phyloP scores from a whole-genome alignment of 1,140 invertebrate species.

The Agrilus planipennis region DNA sequence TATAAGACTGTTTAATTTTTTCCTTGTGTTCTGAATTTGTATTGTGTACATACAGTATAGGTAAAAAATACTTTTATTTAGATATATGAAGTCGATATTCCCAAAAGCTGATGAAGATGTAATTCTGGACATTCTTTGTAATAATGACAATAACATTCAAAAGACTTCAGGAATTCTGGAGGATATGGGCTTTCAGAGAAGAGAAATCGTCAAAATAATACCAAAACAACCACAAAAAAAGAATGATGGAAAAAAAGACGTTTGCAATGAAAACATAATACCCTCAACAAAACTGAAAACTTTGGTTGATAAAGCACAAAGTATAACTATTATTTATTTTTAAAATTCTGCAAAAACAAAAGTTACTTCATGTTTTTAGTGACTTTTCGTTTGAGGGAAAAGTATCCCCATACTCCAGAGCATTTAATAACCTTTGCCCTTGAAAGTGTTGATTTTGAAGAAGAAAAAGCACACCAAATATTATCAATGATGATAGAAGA shows the following conservation, averaged over 20 bases:
- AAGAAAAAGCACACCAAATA: slow-evolving; percentile 65
- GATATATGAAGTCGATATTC: slow-evolving; percentile 84
- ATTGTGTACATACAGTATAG: neutral
- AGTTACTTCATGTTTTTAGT: neutral
- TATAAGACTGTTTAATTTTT: too few species aligned
- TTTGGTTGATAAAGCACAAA: too few species aligned
- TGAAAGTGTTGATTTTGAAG: slow-evolving; percentile 74
- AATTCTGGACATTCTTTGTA: slow-evolving; percentile 68
- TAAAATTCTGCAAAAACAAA: neutral
- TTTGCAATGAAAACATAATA: too few species aligned
- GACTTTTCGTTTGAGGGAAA: too few species aligned
- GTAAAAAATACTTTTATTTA: slow-evolving; percentile 28
- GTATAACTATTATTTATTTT: too few species aligned
- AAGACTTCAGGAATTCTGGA: slow-evolving; percentile 68
- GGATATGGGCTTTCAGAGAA: slow-evolving; percentile 69
- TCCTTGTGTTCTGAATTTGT: too few species aligned
- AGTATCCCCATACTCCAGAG: slow-evolving; percentile 63
- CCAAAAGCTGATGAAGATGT: slow-evolving; percentile 84
- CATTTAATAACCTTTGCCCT: slow-evolving; percentile 71
- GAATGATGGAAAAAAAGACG: slow-evolving; percentile 57
- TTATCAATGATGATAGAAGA: slow-evolving; percentile 57
- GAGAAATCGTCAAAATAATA: slow-evolving; percentile 44
- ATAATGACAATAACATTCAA: slow-evolving; percentile 79
- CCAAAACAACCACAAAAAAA: slow-evolving; percentile 44
- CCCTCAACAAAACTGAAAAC: too few species aligned